Base-by-base conservation (phyloP, 2,113 vertebrate genomes). In the Dendrocopos noguchii region DNA sequence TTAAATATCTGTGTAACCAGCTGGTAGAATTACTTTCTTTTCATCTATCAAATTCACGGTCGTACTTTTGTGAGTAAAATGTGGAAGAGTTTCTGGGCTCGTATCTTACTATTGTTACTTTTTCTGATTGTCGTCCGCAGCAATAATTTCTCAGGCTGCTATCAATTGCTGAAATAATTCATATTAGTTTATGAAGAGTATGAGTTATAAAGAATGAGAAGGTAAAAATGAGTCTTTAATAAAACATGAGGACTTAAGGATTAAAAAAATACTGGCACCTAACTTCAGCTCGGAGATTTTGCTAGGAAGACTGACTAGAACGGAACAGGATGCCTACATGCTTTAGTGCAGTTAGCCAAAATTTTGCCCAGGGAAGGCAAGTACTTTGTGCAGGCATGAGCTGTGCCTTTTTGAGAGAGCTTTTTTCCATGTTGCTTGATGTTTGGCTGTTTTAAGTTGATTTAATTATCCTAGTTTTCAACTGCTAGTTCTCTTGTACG, bases 1-100 rank as follows among this genome's bases (percentile, higher is more conserved):
- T 87, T 92, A 92, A 93, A 90, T 91, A 68, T 91, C 83, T 93
- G 52, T 72, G 44, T 39, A 86, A n/a, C 66, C 94, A 94, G 66
- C 80, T 95, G 90, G 84, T 94, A 59, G 88, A 78, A 57, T 74
- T 64, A 64, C 56, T 87, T 84, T 80, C 75, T 86, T 94, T 96
- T 90, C 36, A 24, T 78, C 22, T 92, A 10, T 73, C 55, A 82
- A 79, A 66, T 84, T 88, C 52, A 55, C 3, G 7, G 56, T 65
- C 3, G 1, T 87, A 81, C n/a, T 87, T 88, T 28, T 36, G 2
- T 93, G 42, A 84, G 21, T 53, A 87, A 64, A 88, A 56, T 50
- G 44, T 68, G 44, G 53, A 80, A 64, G 34, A 47, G 27, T 34
- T 65, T 78, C 53, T 59, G n/a, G 52, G 31, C 70, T 82, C 55